These are phyloP conservation scores for Drosophila histrio DNA, from an alignment of 2,888 invertebrate genomes.

Conservation along the genomic window DNA sequence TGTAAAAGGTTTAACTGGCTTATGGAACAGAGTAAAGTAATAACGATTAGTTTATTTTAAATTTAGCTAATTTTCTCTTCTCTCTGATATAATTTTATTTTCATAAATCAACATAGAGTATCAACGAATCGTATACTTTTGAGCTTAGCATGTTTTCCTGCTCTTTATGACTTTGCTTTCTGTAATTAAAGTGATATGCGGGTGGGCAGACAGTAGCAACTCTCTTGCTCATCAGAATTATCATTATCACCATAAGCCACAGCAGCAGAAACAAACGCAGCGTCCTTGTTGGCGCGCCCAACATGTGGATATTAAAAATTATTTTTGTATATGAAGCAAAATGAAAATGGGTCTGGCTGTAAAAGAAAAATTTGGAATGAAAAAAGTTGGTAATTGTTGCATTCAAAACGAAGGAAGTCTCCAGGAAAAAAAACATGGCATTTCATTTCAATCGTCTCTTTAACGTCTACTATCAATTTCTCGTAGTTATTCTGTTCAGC, in stretches of 20 bases:
- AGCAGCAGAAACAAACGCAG: conserved; percentile 4
- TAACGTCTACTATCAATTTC: conserved; percentile 52
- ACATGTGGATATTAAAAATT: conserved; percentile 73
- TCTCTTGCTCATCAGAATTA: conserved; percentile 47
- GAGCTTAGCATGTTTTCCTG: not conserved
- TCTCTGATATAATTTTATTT: not conserved
- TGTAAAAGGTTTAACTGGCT: not conserved
- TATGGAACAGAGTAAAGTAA: not conserved
- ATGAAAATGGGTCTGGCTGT: conserved; percentile 43
- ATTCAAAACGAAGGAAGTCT: conserved; percentile 38
- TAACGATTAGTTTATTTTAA: not conserved
- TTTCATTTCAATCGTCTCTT: conserved; percentile 15
- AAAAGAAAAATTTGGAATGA: conserved; percentile 46
- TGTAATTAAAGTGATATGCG: conserved; percentile 74
- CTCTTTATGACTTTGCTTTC: conserved; percentile 20
- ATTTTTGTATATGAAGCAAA: conserved; percentile 57
- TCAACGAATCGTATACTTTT: not conserved
- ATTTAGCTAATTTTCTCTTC: not conserved
- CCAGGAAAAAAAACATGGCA: not conserved
- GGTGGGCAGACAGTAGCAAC: conserved; percentile 43
- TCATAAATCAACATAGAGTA: not conserved
- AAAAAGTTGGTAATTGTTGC: conserved; percentile 63
- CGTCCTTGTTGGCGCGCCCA: conserved; percentile 33
- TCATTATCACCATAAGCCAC: conserved; percentile 24
- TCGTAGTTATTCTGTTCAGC: conserved; percentile 29